phyloP scores from a whole-genome alignment of 2,113 vertebrate species.

The Halichoerus grypus region DNA sequence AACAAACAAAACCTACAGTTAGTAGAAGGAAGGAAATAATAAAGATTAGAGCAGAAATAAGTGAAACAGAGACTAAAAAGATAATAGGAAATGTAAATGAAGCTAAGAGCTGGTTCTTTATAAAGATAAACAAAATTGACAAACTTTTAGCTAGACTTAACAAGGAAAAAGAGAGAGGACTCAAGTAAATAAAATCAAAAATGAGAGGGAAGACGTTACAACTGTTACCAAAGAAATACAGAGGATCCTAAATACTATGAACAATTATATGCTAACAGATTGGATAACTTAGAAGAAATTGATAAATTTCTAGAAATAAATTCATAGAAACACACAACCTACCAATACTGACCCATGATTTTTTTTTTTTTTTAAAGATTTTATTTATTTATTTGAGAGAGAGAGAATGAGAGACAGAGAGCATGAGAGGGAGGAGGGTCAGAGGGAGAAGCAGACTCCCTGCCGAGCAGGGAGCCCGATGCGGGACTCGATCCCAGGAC shows the following conservation, averaged over 20 bases:
- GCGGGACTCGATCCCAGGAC: too few relatives aligned
- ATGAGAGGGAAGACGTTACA: neutral
- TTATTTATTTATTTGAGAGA: too few relatives aligned
- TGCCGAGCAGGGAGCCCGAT: too few relatives aligned
- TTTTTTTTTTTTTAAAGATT: too few relatives aligned
- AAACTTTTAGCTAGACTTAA: neutral
- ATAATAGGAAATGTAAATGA: neutral
- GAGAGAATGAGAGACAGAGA: too few relatives aligned
- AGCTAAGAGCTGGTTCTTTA: neutral
- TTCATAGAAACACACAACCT: neutral
- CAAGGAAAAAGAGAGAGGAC: neutral
- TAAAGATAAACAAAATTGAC: neutral
- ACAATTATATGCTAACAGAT: neutral
- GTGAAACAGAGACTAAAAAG: neutral
- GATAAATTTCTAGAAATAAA: neutral
- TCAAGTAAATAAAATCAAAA: neutral
- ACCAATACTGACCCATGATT: neutral
- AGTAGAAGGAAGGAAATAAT: neutral
- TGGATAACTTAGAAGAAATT: neutral
- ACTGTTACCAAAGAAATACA: neutral
- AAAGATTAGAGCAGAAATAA: neutral
- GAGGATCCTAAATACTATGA: neutral
- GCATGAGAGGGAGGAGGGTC: too few relatives aligned
- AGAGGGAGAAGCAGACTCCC: too few relatives aligned
- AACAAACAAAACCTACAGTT: neutral